Conservation (phyloP, 2,888 invertebrate genomes). For the Coecobrya sp. region DNA sequence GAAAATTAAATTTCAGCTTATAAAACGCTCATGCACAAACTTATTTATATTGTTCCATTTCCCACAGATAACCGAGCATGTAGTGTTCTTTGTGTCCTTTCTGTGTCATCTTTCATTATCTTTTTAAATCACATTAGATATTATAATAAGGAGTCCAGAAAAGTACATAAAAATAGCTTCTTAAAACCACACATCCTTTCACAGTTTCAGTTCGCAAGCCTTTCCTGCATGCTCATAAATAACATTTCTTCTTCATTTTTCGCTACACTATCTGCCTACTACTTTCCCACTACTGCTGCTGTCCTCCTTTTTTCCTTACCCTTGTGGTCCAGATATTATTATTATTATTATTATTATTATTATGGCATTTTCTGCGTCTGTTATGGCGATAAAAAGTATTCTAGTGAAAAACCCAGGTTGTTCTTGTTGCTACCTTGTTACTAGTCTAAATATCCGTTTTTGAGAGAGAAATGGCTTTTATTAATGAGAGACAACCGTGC, state of each 20-base stretch:
- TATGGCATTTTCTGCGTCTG: not conserved
- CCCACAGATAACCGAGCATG: not conserved
- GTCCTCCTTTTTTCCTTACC: too few relatives aligned
- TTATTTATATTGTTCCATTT: not conserved
- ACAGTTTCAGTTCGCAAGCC: slow-evolving; percentile 5
- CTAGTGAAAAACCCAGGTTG: not conserved
- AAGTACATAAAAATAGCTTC: slow-evolving; percentile 5
- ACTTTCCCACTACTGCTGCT: too few relatives aligned
- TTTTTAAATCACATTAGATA: slow-evolving; percentile 63
- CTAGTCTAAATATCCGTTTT: not conserved
- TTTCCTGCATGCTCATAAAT: too few relatives aligned
- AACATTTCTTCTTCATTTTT: too few relatives aligned
- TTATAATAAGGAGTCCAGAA: slow-evolving; percentile 51
- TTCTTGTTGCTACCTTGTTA: not conserved
- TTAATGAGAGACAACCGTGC: slow-evolving; percentile 43
- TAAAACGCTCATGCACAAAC: not conserved
- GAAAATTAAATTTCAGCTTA: not conserved
- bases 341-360: too few relatives aligned
- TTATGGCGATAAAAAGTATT: not conserved
- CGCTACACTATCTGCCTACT: too few relatives aligned
- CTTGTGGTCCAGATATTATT: too few relatives aligned
- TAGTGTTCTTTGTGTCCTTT: not conserved
- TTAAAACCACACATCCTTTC: slow-evolving; percentile 1
- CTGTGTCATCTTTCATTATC: slow-evolving; percentile 68
- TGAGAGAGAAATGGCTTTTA: slow-evolving; percentile 14